Base-by-base conservation (phyloP, 2,797 vertebrate genomes). In the Cryptoblepharus egeriae region DNA sequence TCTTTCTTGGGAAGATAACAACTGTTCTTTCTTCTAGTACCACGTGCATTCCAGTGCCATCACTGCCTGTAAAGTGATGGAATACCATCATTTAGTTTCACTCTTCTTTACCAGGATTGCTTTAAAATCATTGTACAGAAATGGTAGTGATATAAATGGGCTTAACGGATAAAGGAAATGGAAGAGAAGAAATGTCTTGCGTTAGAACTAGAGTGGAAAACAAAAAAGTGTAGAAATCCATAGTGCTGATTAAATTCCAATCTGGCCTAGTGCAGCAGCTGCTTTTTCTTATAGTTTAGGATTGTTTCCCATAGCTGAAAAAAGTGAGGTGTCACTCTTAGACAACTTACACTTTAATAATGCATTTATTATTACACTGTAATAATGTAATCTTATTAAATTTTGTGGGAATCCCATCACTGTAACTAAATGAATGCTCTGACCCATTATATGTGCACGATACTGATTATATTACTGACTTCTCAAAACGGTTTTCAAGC, bases 1-100 rank as follows among this genome's bases (percentile, higher is more conserved):
- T 88, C 81, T 91, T 88, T 92, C 80, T 90, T 79, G 88, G 90
- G 89, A 92, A 84, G 81, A 83, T 65, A 65, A 72, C 88, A 78
- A 70, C 57, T 84, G 63, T 77, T 72, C 37, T 4, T 70, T 85
- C 60, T 82, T 82, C 55, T 81, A 39, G 22, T n/a, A 70, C 32
- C 74, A 83, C 69, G 93, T 92, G 88, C 69, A 68, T 88, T 90
- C 35, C 86, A 61, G 32, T 91, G 77, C 84, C 87, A 64, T 90
- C 85, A 84, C 81, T 93, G 90, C 64, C 85, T 70, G n/a, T 84
- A 71, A 87, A 81, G 79, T 12, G 79, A 57, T 77, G 71, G 77
- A 87, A 63, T 42, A 60, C 72, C 30, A 45, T 49, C 82, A 57
- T 2, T 58, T 71, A 64, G 18, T 76, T 88, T 91, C 80, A 85